Evolutionary conservation across 2,888 invertebrate genomes (phyloP).

Genomic region (Protonemura montana): DNA sequence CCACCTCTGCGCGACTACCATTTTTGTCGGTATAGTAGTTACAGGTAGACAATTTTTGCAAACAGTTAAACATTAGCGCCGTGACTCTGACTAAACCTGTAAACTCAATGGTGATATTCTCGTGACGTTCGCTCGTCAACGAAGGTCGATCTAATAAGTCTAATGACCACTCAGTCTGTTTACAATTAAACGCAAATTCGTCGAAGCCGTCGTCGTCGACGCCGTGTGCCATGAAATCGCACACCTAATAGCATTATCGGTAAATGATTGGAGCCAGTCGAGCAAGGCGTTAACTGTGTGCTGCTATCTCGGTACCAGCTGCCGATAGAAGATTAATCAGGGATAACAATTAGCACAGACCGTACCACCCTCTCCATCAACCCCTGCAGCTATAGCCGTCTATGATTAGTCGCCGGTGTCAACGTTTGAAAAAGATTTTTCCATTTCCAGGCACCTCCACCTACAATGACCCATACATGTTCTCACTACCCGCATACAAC

Average conservation of each 20-base stretch:
- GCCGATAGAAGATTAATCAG: slow-evolving; percentile 12
- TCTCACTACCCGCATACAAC: not conserved
- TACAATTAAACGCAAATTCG: not conserved
- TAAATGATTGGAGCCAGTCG: not conserved
- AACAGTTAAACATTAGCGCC: too few species aligned
- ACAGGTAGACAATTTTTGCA: too few species aligned
- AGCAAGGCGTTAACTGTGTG: not conserved
- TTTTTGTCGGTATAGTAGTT: too few species aligned
- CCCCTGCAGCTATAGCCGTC: not conserved
- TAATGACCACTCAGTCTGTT: not conserved
- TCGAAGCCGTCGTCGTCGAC: not conserved
- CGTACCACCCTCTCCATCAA: not conserved
- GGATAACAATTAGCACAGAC: not conserved
- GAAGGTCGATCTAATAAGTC: not conserved
- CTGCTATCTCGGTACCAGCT: not conserved
- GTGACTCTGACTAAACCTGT: too few species aligned
- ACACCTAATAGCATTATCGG: not conserved
- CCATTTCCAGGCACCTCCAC: not conserved
- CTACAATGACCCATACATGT: not conserved
- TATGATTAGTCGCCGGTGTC: not conserved
- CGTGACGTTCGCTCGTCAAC: not conserved
- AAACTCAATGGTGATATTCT: too few species aligned
- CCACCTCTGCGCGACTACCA: too few species aligned
- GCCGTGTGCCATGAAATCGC: not conserved
- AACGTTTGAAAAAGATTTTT: not conserved